These are phyloP conservation scores for Heterodera carotae DNA, from an alignment of 1,140 invertebrate genomes.

Conservation along the genomic window DNA sequence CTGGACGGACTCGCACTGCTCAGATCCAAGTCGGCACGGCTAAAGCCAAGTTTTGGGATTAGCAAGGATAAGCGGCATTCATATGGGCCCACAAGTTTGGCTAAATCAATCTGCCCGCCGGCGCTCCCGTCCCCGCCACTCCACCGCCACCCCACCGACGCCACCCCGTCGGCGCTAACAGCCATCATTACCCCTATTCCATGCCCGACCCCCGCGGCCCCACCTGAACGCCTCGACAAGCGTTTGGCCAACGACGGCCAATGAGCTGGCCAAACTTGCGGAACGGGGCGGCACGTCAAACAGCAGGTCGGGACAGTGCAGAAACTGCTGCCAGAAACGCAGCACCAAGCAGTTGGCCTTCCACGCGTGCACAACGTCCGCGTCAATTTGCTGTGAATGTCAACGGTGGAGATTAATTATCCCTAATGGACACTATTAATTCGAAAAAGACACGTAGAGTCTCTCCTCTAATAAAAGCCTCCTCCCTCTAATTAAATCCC, in stretches of 20 bases:
- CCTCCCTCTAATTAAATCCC: no score
- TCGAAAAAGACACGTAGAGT: no score
- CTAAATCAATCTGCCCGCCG: no score
- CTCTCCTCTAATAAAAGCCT: no score
- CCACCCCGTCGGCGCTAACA: no score
- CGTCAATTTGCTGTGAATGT: constrained; percentile 73
- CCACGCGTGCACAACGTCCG: constrained; percentile 90
- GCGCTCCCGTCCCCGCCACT: no score
- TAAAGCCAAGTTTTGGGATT: not conserved
- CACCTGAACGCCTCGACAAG: constrained; percentile 87
- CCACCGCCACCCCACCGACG: no score
- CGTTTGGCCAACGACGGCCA: constrained; percentile 91
- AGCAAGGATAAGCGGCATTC: no score
- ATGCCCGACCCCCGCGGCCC: no score
- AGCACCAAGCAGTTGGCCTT: constrained; percentile 83
- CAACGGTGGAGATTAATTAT: not conserved
- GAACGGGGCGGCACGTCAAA: constrained; percentile 94
- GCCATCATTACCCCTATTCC: no score
- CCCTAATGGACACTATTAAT: no score
- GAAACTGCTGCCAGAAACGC: constrained; percentile 93
- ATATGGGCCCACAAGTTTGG: no score
- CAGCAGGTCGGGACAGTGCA: constrained; percentile 94
- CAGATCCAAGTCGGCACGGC: constrained; percentile 75
- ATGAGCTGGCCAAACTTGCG: constrained; percentile 83
- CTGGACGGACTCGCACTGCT: constrained; percentile 83